These are phyloP conservation scores for Xenopus borealis DNA, from an alignment of 2,113 vertebrate genomes.

Conservation along the genomic window DNA sequence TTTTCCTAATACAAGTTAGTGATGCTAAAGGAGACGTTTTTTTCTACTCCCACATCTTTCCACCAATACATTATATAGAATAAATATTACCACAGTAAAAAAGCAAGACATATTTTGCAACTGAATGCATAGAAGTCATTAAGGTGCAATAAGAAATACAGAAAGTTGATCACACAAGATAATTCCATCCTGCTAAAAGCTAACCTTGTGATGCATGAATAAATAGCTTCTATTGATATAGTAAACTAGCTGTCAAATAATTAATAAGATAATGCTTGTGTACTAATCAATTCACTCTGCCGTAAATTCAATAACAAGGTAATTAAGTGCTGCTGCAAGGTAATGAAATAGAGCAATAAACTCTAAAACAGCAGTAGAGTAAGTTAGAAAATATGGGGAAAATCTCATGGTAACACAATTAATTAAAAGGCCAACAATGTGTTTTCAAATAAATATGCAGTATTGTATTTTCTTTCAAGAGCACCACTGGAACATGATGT, in stretches of 20 bases:
- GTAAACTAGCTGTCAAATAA: not conserved
- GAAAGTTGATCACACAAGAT: not conserved
- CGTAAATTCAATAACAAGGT: slow-evolving; percentile 1
- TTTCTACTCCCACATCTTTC: no score
- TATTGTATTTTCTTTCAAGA: no score
- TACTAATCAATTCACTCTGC: slow-evolving; percentile 1
- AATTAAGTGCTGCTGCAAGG: slow-evolving; percentile 3
- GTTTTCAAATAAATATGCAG: no score
- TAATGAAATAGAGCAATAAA: not conserved
- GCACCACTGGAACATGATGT: no score
- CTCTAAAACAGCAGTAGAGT: not conserved
- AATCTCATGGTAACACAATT: not conserved
- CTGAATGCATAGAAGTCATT: no score
- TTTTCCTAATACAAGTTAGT: no score
- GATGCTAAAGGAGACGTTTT: no score
- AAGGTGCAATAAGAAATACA: no score
- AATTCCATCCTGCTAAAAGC: not conserved
- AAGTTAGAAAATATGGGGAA: not conserved
- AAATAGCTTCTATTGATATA: not conserved
- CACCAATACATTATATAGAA: no score
- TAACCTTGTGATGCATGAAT: not conserved
- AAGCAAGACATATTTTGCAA: no score
- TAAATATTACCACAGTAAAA: no score
- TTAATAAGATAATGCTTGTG: not conserved
- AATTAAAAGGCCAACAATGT: not conserved